Conservation (phyloP, 2,113 vertebrate species). For the Apistogramma diplotaenia region DNA sequence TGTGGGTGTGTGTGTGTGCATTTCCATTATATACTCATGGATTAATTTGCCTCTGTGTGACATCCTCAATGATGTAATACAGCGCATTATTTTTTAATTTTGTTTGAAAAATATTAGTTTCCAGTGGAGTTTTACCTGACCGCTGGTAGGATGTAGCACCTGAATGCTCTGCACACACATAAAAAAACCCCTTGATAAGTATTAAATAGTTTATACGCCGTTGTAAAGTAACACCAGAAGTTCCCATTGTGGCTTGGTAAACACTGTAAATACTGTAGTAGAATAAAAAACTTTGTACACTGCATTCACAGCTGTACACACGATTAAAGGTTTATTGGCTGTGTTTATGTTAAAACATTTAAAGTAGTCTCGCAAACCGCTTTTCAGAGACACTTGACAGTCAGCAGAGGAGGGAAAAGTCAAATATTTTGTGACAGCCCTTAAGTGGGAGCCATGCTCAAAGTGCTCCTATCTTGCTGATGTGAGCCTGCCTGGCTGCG, state of each 20-base stretch:
- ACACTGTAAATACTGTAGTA: slow-evolving; percentile 39
- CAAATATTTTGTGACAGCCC: slow-evolving; percentile 23
- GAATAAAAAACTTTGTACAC: slow-evolving; percentile 33
- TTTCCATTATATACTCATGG: neutral
- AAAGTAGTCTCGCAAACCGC: neutral
- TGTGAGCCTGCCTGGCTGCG: slow-evolving; percentile 7
- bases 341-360: slow-evolving; percentile 8
- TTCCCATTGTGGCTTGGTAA: slow-evolving; percentile 25
- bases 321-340: slow-evolving; percentile 10
- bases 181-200: neutral
- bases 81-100: neutral
- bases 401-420: slow-evolving; percentile 28
- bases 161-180: neutral
- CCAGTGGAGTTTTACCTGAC: neutral
- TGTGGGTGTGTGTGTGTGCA: neutral
- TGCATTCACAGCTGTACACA: slow-evolving; percentile 23
- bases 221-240: slow-evolving; percentile 30
- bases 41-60: neutral
- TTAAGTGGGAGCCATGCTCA: slow-evolving; percentile 26
- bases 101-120: neutral
- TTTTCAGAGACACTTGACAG: neutral
- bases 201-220: slow-evolving; percentile 24
- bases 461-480: slow-evolving; percentile 16
- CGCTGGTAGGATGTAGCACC: neutral
- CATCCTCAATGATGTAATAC: neutral